Base-by-base conservation (phyloP, 2,113 vertebrate species). In the Otis tarda region DNA sequence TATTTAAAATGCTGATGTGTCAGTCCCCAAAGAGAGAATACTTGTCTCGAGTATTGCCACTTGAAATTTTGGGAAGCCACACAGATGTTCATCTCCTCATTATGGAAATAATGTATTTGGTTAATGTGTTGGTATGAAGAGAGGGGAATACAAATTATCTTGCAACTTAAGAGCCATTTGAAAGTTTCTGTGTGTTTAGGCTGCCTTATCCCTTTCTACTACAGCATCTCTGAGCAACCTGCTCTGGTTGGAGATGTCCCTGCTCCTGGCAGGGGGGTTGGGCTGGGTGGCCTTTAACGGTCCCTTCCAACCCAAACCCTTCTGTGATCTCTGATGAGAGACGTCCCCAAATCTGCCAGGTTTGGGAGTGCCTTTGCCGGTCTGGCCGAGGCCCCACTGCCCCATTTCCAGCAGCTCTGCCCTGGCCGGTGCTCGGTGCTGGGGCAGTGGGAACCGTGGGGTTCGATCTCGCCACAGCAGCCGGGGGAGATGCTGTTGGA, bases 41-140 rank as follows among this genome's bases (percentile, higher is more conserved):
- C 96, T 97, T 92, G 93, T 96, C 96, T 97, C 76, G 3, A 96
- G 95, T 95, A 90, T 95, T 94, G 83, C 94, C 94, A 95, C 96
- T 97, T 92, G 82, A 96, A 96, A 93, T 96, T 97, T 97, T 96
- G 94, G 95, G 93, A 96, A 97, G 93, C 92, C 95, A 95, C 95
- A 90, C 95, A 96, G 95, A 96, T 97, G 94, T 96, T 96, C 96
- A 94, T 96, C 96, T 97, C 67, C 96, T 97, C 95, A 90, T 96
- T 96, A 97, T 96, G 94, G 95, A 96, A 95, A 96, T 96, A 96
- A 96, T 96, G 90, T 94, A 90, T 95, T 90, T 97, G 92, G 96
- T 94, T 97, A 92, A 96, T 94, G 93, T 96, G 95, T 96, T 95
- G 95, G 93, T 56, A 22, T 49, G 92, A 80, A 67, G 85, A 96